Conservation (phyloP, 1,140 invertebrate species). For the Frieseomelitta varia region DNA sequence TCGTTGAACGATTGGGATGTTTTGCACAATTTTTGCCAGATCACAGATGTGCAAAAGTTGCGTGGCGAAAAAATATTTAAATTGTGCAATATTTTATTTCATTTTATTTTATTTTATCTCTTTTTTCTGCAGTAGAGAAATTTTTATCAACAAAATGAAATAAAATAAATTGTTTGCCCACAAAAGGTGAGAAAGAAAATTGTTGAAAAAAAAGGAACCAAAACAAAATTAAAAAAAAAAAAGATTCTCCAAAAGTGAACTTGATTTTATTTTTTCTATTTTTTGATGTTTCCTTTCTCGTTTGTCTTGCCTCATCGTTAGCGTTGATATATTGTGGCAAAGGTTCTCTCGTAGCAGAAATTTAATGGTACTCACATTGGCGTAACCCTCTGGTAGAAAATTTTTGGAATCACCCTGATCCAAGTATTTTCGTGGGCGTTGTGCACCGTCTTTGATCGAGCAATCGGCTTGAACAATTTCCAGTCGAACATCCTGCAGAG, state of each 20-base stretch:
- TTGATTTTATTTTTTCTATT: background rate
- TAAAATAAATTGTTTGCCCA: background rate
- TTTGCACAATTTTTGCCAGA: background rate
- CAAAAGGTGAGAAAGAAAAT: background rate
- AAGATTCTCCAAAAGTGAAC: background rate
- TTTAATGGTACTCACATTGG: constrained; percentile 40
- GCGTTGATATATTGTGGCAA: no score
- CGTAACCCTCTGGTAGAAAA: constrained; percentile 18
- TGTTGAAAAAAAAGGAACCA: background rate
- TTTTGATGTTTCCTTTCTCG: no score
- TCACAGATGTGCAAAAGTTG: background rate
- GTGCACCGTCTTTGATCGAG: background rate
- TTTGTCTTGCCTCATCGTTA: no score
- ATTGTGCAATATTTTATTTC: background rate
- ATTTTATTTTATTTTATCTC: background rate
- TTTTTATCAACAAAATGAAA: background rate
- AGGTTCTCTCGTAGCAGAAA: background rate
- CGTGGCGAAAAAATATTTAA: background rate
- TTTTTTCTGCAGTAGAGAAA: background rate
- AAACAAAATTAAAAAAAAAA: background rate
- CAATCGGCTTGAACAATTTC: constrained; percentile 10
- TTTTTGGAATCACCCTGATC: background rate
- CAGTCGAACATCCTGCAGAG: constrained; percentile 21
- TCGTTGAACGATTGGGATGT: background rate
- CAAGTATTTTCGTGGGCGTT: background rate